phyloP scores from a whole-genome alignment of 2,797 vertebrate species.

The Acanthis flammea region DNA sequence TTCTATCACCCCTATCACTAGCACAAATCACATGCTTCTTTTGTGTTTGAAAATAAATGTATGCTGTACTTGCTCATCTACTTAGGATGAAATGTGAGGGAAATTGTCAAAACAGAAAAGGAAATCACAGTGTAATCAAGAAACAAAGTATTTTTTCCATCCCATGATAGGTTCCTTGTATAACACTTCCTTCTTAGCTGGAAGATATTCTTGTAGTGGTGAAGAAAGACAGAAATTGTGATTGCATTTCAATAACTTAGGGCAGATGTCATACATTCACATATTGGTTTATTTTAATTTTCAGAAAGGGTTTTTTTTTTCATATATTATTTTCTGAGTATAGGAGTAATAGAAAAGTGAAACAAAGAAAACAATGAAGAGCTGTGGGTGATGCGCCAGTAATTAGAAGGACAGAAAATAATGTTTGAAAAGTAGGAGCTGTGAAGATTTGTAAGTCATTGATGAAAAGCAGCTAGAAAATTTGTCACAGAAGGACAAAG shows the following conservation, averaged over 20 bases:
- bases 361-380: background rate
- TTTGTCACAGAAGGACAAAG: background rate
- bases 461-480: background rate
- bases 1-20: background rate
- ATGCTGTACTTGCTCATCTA: background rate
- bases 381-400: background rate
- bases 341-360: background rate
- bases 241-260: background rate
- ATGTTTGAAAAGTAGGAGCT: background rate
- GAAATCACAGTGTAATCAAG: background rate
- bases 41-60: background rate
- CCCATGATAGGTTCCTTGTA: background rate
- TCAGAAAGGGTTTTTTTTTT: background rate
- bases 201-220: background rate
- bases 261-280: background rate
- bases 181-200: background rate
- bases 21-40: background rate
- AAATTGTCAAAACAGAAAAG: background rate
- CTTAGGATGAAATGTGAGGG: background rate
- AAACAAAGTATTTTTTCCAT: background rate
- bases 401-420: background rate
- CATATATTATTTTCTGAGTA: background rate
- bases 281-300: background rate
- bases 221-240: background rate
- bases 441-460: background rate